Evolutionary conservation across 2,888 invertebrate genomes (phyloP), one percentile per base, ranked within the genome.

Genomic region (Xestia xanthographa): DNA sequence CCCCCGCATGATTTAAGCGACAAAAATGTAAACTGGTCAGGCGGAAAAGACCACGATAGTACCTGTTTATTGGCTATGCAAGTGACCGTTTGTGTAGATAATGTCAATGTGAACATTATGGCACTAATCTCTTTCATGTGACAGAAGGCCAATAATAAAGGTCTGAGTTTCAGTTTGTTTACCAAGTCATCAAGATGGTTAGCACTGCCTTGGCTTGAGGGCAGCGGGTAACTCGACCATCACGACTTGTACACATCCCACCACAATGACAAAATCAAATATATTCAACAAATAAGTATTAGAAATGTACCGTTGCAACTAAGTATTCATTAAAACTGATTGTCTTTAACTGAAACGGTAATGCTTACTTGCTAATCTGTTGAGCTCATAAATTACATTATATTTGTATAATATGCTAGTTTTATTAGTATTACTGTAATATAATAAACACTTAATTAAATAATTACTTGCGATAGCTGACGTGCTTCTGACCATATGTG

Each of bases 111-210:
- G 73, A 78, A 83, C 80, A 79, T 67, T 65, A 80, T 72, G 86
- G 81, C 79, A 87, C 83, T 92, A 91, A 92, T 91, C 81, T 90
- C 78, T 89, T 89, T 87, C 89, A 92, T 88, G 82, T 87, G 89
- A 88, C 83, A 77, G 77, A 84, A 78, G 82, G 82, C 87, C 85
- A 74, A 83, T 71, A 86, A 84, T 82, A 85, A 82, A 77, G 82
- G 79, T 84, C 86, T 80, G 82, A 74, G 76, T 77, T 81, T 53
- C 72, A 77, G 72, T 72, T 38, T 91, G 86, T 90, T 90, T 87
- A 82, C 81, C 66, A 67, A 82, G 68, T 66, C 63, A 83, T 87
- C 82, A 88, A 83, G 65, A 56, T 68, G 71, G 77, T 86, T 84
- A 88, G 82, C 85, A 72, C 70, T 20, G 41, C 58, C 38, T 45